Evolutionary conservation across 2,113 vertebrate genomes (phyloP).

Genomic region (Numenius arquata): DNA sequence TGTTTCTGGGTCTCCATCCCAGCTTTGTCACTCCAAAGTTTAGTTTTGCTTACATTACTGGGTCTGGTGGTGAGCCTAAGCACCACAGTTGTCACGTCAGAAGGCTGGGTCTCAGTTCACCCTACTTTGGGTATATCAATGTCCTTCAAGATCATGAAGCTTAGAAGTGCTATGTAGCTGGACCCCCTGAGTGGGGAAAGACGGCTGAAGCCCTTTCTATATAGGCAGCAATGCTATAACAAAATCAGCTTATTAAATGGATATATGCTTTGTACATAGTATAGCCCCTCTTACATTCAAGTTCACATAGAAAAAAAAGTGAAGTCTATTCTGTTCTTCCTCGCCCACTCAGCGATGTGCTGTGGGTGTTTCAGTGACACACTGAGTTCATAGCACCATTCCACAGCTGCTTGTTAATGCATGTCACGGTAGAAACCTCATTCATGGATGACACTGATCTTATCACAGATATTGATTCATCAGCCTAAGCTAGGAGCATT

Average conservation of each 20-base stretch:
- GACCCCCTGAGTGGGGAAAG: not conserved
- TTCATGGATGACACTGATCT: conserved; percentile 30
- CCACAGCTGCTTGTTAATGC: not conserved
- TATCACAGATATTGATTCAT: conserved; percentile 27
- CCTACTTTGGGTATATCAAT: not conserved
- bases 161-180: not conserved
- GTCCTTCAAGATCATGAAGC: not conserved
- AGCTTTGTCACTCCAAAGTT: not conserved
- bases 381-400: not conserved
- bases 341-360: not conserved
- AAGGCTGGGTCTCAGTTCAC: not conserved
- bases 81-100: not conserved
- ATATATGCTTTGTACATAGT: not conserved
- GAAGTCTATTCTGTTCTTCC: not conserved
- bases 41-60: not conserved
- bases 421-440: not conserved
- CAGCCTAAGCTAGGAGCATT: not conserved
- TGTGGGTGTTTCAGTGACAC: not conserved
- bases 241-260: not conserved
- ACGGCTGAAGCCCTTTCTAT: not conserved
- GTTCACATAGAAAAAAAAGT: not conserved
- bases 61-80: not conserved
- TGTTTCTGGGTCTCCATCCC: not conserved
- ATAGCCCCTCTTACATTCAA: not conserved
- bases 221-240: not conserved